Base-by-base conservation (phyloP, 2,113 vertebrate genomes). In the Gopherus evgoodei region DNA sequence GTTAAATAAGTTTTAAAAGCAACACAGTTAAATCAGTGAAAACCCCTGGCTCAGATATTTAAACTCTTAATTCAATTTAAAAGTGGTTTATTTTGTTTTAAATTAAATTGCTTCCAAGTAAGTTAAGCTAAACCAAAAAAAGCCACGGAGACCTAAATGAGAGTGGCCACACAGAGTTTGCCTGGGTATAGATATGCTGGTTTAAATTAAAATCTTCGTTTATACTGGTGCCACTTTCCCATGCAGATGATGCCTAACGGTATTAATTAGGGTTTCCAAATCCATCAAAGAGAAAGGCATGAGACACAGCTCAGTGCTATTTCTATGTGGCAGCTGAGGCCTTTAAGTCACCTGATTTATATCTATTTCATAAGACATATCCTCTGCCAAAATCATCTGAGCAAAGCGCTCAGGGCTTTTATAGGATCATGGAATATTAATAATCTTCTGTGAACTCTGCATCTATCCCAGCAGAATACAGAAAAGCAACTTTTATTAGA, bases 341-440 rank as follows among this genome's bases (percentile, higher is more conserved):
- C 56, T 96, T 93, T 94, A 88, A 90, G 81, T 81, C 82, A 85
- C 82, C 72, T 95, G 72, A 89, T 86, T 95, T 89, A 93, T 96
- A 22, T 86, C 35, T 96, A 11, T 56, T 88, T 95, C 88, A 93
- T 92, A 95, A 59, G 21, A 87, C 86, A 91, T 59, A 59, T 56
- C 19, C 89, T 85, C 38, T 95, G 52, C 44, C 92, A 82, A 91
- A 82, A 80, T 42, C 2, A 84, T 79, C 9, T 35, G 7, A 86
- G 25, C 13, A 94, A 96, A 95, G 11, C 50, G 84, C 81, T n/a
- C 86, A 90, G 80, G 54, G 54, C 24, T 88, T 93, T 76, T 96
- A 86, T 25, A 90, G 90, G n/a, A 54, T 12, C n/a, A 82, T 62
- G 27, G 47, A 52, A 88, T 96, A 79, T 88, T 91, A 89, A 21